These are phyloP conservation scores for Pempheris klunzingeri DNA, from an alignment of 2,797 vertebrate genomes.

Conservation along the genomic window DNA sequence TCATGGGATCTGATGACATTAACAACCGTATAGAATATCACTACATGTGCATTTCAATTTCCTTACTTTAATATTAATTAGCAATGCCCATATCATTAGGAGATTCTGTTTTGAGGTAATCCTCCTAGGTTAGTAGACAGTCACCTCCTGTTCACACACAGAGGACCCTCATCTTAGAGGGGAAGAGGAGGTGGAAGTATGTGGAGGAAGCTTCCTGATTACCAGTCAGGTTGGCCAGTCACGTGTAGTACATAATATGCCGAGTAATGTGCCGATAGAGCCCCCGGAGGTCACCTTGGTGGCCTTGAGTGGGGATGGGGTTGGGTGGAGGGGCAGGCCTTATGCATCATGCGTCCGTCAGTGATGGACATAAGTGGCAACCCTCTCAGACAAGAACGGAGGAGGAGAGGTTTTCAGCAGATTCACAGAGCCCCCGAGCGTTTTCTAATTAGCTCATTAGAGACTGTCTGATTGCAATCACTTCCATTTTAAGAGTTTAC, in stretches of 20 bases:
- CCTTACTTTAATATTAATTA: background rate
- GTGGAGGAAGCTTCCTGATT: slow-evolving; percentile 27
- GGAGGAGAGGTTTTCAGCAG: slow-evolving; percentile 53
- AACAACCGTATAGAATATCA: background rate
- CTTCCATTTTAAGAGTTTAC: slow-evolving; percentile 67
- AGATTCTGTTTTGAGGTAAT: background rate
- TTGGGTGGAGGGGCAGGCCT: slow-evolving; percentile 33
- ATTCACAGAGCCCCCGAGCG: slow-evolving; percentile 56
- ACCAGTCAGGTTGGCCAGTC: slow-evolving; percentile 21
- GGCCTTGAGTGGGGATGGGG: slow-evolving; percentile 26
- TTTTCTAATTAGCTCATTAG: slow-evolving; percentile 79
- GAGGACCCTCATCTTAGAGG: slow-evolving; percentile 12
- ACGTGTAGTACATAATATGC: slow-evolving; percentile 26
- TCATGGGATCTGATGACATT: background rate
- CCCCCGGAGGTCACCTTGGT: slow-evolving; percentile 69
- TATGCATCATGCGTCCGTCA: slow-evolving; percentile 41
- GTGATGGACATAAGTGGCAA: slow-evolving; percentile 51
- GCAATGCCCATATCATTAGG: background rate
- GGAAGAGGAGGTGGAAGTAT: slow-evolving; percentile 6
- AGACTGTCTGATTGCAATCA: slow-evolving; percentile 82
- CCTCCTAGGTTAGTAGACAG: slow-evolving; percentile 8
- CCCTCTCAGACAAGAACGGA: slow-evolving; percentile 41
- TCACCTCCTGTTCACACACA: slow-evolving; percentile 8
- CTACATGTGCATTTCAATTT: background rate
- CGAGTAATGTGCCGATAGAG: slow-evolving; percentile 50